These are phyloP conservation scores for Drosophila quinaria DNA, from an alignment of 2,888 invertebrate genomes.

Conservation along the genomic window DNA sequence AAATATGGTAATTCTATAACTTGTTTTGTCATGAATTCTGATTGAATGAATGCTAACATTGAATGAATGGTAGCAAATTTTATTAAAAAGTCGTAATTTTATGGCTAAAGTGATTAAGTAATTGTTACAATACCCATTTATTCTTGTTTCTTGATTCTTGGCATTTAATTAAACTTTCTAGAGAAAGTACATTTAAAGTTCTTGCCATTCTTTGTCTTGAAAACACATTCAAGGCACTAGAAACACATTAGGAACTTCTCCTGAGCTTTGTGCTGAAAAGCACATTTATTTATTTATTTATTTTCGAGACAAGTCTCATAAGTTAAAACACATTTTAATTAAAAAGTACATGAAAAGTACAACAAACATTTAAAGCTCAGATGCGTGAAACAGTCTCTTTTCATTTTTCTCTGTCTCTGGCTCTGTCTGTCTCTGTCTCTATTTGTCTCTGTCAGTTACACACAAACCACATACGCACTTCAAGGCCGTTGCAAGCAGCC, in stretches of 20 bases:
- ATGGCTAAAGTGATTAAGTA: neutral
- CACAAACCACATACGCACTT: slow-evolving; percentile 18
- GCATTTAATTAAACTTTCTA: too few relatives aligned
- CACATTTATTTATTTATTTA: too few relatives aligned
- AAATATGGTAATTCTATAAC: neutral
- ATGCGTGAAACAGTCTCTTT: neutral
- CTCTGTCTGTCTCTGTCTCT: too few relatives aligned
- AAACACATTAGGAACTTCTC: neutral
- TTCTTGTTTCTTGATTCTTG: too few relatives aligned
- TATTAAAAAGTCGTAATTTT: neutral
- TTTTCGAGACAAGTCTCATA: too few relatives aligned
- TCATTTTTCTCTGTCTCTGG: neutral
- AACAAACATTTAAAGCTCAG: neutral
- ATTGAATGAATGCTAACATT: too few relatives aligned
- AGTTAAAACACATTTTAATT: too few relatives aligned
- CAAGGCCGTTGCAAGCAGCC: slow-evolving; percentile 46
- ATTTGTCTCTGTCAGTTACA: neutral
- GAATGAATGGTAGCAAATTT: neutral
- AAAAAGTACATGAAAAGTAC: too few relatives aligned
- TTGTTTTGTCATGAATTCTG: neutral
- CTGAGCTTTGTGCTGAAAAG: neutral
- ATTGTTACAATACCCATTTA: neutral
- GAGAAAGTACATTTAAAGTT: too few relatives aligned
- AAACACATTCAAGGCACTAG: neutral
- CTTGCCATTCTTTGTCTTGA: neutral